These are phyloP conservation scores for Nipponacmea schrenckii DNA, from an alignment of 2,888 invertebrate genomes.

Conservation along the genomic window DNA sequence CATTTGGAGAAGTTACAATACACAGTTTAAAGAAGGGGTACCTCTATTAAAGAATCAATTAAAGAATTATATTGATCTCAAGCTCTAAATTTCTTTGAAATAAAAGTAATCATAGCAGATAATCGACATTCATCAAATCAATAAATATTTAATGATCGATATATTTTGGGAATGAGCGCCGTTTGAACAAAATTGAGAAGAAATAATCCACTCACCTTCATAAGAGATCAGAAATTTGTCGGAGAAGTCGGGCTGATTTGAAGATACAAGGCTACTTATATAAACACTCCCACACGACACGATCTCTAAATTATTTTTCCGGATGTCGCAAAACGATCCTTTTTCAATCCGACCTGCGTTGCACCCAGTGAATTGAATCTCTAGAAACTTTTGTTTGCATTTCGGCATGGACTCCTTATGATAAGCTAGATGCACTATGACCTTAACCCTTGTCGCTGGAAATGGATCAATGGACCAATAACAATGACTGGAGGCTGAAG, in stretches of 20 bases:
- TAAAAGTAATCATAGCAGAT: no score
- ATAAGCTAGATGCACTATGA: conserved; percentile 24
- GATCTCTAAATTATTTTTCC: conserved; percentile 22
- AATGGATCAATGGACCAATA: conserved; percentile 13
- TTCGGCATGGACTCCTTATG: conserved; percentile 19
- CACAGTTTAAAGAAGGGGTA: no score
- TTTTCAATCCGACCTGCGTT: conserved; percentile 4
- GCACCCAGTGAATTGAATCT: conserved; percentile 27
- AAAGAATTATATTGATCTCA: no score
- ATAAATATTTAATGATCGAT: no score
- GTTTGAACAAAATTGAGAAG: no score
- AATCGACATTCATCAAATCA: no score
- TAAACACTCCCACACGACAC: conserved; percentile 32
- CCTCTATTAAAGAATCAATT: no score
- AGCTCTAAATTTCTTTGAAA: no score
- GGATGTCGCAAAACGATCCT: conserved; percentile 27
- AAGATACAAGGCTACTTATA: conserved; percentile 22
- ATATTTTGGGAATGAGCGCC: no score
- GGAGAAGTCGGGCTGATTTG: conserved; percentile 24
- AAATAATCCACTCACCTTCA: conserved; percentile 21
- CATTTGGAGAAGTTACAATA: no score
- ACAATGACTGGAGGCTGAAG: conserved; percentile 1
- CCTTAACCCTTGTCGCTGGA: conserved; percentile 1
- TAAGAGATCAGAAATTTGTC: conserved; percentile 36
- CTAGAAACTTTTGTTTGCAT: conserved; percentile 21